These are phyloP conservation scores for Pica pica DNA, from an alignment of 2,113 vertebrate genomes.

Conservation along the genomic window DNA sequence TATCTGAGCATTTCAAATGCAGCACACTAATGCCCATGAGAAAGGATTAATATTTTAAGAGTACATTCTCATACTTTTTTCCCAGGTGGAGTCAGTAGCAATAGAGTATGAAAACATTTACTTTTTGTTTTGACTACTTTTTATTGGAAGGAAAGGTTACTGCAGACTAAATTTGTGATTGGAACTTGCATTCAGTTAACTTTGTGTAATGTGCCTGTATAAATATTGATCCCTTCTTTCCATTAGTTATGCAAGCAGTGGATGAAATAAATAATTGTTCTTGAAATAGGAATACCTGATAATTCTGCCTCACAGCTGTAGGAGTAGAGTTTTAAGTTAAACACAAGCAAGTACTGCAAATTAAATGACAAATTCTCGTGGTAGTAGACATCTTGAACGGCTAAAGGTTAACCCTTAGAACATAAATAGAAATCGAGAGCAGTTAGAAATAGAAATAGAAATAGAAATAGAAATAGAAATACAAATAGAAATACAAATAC, in stretches of 20 bases:
- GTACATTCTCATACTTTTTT: background rate
- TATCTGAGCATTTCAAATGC: background rate
- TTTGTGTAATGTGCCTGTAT: background rate
- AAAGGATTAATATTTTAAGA: background rate
- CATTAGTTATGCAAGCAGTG: background rate
- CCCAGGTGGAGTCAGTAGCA: background rate
- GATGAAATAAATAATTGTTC: background rate
- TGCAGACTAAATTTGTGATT: background rate
- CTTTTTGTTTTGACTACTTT: background rate
- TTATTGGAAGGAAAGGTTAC: background rate
- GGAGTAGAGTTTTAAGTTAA: background rate
- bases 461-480: no score
- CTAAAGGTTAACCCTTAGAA: background rate
- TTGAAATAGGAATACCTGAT: background rate
- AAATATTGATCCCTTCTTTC: background rate
- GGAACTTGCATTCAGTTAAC: background rate
- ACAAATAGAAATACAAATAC: background rate
- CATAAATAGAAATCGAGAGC: background rate
- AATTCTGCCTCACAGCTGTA: background rate
- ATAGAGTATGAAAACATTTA: background rate
- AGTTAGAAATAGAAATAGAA: no score
- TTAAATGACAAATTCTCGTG: background rate
- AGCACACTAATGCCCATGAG: background rate
- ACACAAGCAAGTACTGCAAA: background rate
- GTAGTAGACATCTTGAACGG: background rate